Conservation (phyloP, 2,888 invertebrate species). For the Thereva nobilitata region DNA sequence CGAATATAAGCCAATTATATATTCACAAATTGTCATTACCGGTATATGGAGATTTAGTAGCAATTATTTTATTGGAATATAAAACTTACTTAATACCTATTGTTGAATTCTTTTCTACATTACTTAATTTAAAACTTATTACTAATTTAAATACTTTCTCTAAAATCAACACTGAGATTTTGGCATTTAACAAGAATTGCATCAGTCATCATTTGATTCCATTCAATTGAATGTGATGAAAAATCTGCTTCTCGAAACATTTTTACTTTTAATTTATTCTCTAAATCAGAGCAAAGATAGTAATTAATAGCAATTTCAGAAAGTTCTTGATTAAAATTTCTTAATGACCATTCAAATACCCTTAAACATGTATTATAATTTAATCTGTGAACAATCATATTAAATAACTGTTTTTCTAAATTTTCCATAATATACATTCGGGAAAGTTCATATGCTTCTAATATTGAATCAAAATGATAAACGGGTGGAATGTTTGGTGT, state of each 20-base stretch:
- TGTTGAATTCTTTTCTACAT: no score
- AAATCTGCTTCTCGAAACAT: conserved; percentile 55
- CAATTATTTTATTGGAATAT: no score
- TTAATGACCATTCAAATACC: conserved; percentile 56
- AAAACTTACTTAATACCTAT: no score
- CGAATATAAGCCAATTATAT: no score
- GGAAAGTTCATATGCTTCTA: conserved; percentile 57
- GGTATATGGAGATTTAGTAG: no score
- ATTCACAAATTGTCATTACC: no score
- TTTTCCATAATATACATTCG: conserved; percentile 55
- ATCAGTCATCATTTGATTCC: conserved; percentile 57
- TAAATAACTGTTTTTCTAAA: conserved; percentile 51
- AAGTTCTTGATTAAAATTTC: conserved; percentile 55
- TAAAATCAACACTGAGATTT: conserved; percentile 17
- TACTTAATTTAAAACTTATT: no score
- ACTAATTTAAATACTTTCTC: no score
- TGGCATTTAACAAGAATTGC: conserved; percentile 53
- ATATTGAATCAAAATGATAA: conserved; percentile 50
- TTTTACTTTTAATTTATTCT: conserved; percentile 50
- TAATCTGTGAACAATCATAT: conserved; percentile 50
- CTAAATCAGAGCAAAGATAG: conserved; percentile 52
- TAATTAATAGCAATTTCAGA: conserved; percentile 56
- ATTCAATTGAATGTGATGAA: conserved; percentile 54
- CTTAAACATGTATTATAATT: conserved; percentile 52
- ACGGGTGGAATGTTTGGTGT: conserved; percentile 47